These are phyloP conservation scores for Uropetala carovei DNA, from an alignment of 2,888 invertebrate genomes.

Conservation along the genomic window DNA sequence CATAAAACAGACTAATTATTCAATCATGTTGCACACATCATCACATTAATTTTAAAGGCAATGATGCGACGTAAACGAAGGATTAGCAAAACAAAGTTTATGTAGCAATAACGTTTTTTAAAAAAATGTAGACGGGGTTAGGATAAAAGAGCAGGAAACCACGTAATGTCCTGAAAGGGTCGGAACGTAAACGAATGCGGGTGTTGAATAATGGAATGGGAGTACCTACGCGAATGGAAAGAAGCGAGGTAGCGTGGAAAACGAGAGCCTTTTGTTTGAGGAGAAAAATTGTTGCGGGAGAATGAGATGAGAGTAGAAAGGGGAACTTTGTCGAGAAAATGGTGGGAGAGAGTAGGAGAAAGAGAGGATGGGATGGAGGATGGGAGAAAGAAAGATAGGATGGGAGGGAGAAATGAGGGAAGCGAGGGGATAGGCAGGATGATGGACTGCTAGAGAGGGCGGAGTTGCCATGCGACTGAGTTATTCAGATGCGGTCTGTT, in stretches of 20 bases:
- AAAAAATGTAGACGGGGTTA: not conserved
- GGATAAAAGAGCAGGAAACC: not conserved
- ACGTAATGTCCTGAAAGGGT: not conserved
- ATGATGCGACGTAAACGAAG: not conserved
- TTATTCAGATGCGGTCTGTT: conserved; percentile 56
- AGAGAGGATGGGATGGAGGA: too few relatives aligned
- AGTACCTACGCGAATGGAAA: not conserved
- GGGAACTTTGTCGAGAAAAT: not conserved
- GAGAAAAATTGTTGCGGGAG: conserved; percentile 15
- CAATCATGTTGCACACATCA: too few relatives aligned
- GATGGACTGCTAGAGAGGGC: conserved; percentile 40
- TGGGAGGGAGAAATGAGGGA: not conserved
- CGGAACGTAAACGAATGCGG: not conserved
- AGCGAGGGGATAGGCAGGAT: not conserved
- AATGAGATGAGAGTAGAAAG: not conserved
- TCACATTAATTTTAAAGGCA: not conserved
- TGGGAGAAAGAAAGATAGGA: not conserved
- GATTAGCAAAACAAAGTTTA: too few relatives aligned
- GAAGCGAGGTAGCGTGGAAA: not conserved
- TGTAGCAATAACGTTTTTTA: too few relatives aligned
- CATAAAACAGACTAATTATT: too few relatives aligned
- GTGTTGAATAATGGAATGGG: conserved; percentile 41
- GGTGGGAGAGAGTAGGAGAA: too few relatives aligned
- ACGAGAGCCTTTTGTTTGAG: conserved; percentile 39
- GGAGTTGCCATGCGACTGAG: conserved; percentile 8